Evolutionary conservation across 2,113 vertebrate species (phyloP).

Genomic region (Toxostoma redivivum): DNA sequence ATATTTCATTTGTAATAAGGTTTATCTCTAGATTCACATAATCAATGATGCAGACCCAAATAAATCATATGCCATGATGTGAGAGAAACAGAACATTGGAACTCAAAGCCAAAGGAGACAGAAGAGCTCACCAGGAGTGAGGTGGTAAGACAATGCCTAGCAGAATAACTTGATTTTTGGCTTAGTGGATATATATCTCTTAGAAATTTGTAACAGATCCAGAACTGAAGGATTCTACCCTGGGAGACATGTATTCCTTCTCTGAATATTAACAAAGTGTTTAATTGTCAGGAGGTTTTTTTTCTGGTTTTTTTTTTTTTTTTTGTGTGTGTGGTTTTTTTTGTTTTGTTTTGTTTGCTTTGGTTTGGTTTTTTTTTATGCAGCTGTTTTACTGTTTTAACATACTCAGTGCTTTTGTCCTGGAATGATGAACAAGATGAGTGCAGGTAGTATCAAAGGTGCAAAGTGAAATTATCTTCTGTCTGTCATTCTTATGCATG

Average conservation of each 20-base stretch:
- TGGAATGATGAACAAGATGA: background rate
- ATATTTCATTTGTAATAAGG: background rate
- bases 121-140: background rate
- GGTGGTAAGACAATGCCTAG: background rate
- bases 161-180: background rate
- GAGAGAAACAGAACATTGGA: background rate
- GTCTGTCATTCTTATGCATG: background rate
- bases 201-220: background rate
- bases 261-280: background rate
- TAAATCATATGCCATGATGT: background rate
- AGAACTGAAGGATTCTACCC: background rate
- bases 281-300: background rate
- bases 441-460: background rate
- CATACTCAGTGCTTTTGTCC: background rate
- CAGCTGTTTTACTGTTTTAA: background rate
- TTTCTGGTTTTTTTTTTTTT: background rate
- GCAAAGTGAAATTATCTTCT: background rate
- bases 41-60: background rate
- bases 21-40: background rate
- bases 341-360: background rate
- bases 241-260: background rate
- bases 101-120: background rate
- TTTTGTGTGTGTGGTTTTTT: fast-evolving
- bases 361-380: background rate
- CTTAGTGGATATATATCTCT: background rate